Evolutionary conservation across 2,113 vertebrate species (phyloP), one percentile per base, ranked within the genome.

Genomic region (Hippocampus abdominalis): DNA sequence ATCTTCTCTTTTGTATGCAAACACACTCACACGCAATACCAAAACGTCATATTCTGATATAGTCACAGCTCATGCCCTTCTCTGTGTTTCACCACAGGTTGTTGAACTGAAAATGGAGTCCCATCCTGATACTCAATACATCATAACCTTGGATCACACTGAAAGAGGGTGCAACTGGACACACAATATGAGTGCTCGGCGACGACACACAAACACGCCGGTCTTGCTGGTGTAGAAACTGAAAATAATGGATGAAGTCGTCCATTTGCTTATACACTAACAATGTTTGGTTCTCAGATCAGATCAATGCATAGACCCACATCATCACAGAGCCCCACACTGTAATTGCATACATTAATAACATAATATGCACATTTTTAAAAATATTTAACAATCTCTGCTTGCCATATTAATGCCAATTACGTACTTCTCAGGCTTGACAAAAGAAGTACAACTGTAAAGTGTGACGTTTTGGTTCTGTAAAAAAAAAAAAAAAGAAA

Each of bases 41-140:
- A 59, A 73, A 64, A 74, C 72, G 64, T 67, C 21, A 53, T 70
- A 75, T 56, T 79, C 72, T 70, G 39, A 13, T 25, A 5, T 66
- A 69, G 71, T 48, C 0, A 9, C 0, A 5, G 44, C 69, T 83
- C 71, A 84, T 73, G 69, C 49, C 59, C 73, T 65, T 72, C 63
- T 11, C 51, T 81, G 76, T 79, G 39, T 86, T 76, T 77, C 66
- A 15, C 69, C n/a, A 2, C 84, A 92, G 91, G 82, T 74, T 90
- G 87, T 71, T 92, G 85, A 91, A 72, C 69, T 53, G 72, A 70
- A 29, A 69, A 66, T 69, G 46, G 72, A 80, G 69, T 21, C 69
- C 57, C 69, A 67, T 66, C 65, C 71, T 57, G 69, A 68, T n/a
- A 59, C 67, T 60, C 63, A 18, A 0, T 21, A 20, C 8, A 40